Percentiles rank a stretch among this genome's conserved stretches.
phyloP scores from a whole-genome alignment of 2,113 vertebrate species.

The Falco punctatus region DNA sequence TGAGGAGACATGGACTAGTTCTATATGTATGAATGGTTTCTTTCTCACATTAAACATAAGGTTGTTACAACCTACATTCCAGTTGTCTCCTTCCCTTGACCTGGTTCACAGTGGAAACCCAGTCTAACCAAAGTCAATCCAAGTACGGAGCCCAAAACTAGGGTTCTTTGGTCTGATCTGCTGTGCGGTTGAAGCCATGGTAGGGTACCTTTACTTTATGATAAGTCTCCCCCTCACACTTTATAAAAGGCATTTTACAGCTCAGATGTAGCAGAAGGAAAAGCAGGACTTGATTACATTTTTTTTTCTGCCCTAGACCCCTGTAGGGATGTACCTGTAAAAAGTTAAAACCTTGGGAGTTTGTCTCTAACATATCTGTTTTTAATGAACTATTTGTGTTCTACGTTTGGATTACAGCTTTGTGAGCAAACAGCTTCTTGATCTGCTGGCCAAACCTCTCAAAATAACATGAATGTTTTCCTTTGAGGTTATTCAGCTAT shows the following conservation, averaged over 20 bases:
- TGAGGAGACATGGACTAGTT: not conserved
- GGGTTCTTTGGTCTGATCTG: not conserved
- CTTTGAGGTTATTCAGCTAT: not conserved
- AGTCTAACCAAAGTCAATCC: not conserved
- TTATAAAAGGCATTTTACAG: fast-evolving
- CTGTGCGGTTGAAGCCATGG: not conserved
- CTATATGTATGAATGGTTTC: not conserved
- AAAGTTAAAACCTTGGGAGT: not conserved
- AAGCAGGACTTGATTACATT: not conserved
- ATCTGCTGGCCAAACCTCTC: not conserved
- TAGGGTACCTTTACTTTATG: not conserved
- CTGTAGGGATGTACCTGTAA: not conserved
- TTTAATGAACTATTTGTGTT: not conserved
- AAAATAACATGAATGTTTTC: not conserved
- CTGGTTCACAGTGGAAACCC: not conserved
- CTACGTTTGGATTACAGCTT: not conserved
- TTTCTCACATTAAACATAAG: not conserved
- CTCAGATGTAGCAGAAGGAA: not conserved
- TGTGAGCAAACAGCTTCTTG: not conserved
- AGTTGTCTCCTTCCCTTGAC: not conserved
- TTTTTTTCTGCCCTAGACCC: not conserved
- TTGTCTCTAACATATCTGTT: not conserved
- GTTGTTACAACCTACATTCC: not conserved
- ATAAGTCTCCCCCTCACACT: not conserved
- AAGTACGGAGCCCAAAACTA: not conserved